Base-by-base conservation (phyloP, 2,888 invertebrate genomes). In the Stenoptilia bipunctidactyla region DNA sequence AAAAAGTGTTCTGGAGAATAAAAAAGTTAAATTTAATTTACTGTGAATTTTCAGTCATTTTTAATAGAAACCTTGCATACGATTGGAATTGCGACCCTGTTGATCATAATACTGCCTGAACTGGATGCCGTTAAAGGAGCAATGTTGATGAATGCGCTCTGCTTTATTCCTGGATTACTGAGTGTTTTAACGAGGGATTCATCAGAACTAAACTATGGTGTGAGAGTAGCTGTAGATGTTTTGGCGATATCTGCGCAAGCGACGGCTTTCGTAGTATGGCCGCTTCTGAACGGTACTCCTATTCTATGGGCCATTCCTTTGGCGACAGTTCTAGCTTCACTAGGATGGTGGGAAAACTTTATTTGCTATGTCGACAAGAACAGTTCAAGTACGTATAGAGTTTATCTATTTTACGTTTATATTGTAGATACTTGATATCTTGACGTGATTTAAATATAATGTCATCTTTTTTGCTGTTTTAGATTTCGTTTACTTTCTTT, bases 321-420 rank as follows among this genome's bases (percentile, higher is more conserved):
- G 2, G 87, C 91, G 2, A 76, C 91, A 38, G 51, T 91, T 20
- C 73, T 93, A 15, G 86, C 90, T 40, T 94, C 94, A 0, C 75
- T 89, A 36, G 90, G 91, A 14, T 95, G 93, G 93, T 94, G 94
- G 94, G 91, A 92, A 62, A 94, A 93, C 66, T 94, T 87, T 62
- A 85, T 91, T 3, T 85, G 86, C 14, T 51, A 58, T 27, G 52
- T 58, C 1, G 68, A 66, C 40, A 66, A 53, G 40, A 49, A 67
- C 40, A 61, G 65, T 34, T 59, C 69, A 55, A 57, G 80, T 76
- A 56, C 47, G 49, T 49, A n/a, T 4, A 25, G 2, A 30, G 20
- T 20, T 20, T 20, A 38, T 38, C 25, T 34, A 15, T 12, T 15
- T 12, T 3, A 3, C 13, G 15, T 38, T 38, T 36, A 38, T n/a